phyloP scores from a whole-genome alignment of 2,113 vertebrate species.

The Bungarus multicinctus region DNA sequence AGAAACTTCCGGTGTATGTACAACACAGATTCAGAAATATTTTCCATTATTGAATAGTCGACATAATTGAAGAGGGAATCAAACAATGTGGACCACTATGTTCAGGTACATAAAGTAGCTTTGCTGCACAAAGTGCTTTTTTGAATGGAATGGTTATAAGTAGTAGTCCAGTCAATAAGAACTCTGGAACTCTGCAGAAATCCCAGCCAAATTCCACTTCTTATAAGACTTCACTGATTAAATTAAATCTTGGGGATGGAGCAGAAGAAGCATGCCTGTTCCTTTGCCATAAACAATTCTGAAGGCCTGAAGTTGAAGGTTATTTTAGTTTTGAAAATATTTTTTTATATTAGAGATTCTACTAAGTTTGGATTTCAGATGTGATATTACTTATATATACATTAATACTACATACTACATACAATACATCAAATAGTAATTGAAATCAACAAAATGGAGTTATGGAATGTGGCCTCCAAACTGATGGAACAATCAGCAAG shows the following conservation, averaged over 20 bases:
- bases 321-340: not conserved
- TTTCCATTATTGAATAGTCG: not conserved
- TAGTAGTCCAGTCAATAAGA: not conserved
- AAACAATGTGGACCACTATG: not conserved
- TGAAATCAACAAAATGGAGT: not conserved
- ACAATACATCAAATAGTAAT: not conserved
- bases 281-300: not conserved
- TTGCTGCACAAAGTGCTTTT: not conserved
- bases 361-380: not conserved
- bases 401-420: not conserved
- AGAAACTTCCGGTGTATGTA: not conserved
- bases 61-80: not conserved
- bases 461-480: not conserved
- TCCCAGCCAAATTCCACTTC: not conserved
- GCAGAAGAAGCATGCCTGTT: not conserved
- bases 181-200: not conserved
- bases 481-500: not conserved
- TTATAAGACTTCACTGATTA: not conserved
- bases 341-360: not conserved
- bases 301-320: not conserved
- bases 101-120: not conserved
- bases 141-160: not conserved
- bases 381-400: not conserved
- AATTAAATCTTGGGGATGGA: not conserved
- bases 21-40: not conserved